These are phyloP conservation scores for Dasypolia templi DNA, from an alignment of 2,888 invertebrate genomes.

Conservation along the genomic window DNA sequence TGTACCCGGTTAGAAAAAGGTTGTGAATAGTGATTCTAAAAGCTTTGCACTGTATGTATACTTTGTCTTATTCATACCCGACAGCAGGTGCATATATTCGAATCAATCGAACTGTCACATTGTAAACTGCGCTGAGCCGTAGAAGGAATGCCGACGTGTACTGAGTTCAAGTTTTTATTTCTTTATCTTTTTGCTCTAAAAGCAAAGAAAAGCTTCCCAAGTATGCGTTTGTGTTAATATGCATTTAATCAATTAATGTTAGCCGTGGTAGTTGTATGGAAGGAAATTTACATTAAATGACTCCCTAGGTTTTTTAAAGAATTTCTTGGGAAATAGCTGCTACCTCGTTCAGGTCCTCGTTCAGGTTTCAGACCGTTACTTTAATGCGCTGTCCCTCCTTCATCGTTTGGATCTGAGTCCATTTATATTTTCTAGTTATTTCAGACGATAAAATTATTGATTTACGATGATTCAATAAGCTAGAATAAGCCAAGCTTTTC, in stretches of 20 bases:
- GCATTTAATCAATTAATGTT: constrained; percentile 59
- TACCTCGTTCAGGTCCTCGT: background rate
- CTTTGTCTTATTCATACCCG: constrained; percentile 39
- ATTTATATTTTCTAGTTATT: background rate
- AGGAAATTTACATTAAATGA: background rate
- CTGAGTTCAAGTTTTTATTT: constrained; percentile 42
- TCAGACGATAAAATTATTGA: background rate
- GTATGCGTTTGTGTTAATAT: constrained; percentile 46
- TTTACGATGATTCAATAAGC: background rate
- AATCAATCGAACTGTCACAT: constrained; percentile 56
- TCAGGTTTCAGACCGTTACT: background rate
- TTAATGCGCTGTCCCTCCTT: background rate
- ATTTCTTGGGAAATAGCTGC: background rate
- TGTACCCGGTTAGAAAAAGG: background rate
- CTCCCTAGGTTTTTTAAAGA: background rate
- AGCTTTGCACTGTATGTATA: background rate
- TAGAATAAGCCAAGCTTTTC: background rate
- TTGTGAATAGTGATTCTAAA: background rate
- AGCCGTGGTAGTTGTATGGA: constrained; percentile 3
- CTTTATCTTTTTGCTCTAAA: constrained; percentile 39
- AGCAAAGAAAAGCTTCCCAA: constrained; percentile 38
- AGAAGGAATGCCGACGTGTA: constrained; percentile 45
- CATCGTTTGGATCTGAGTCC: background rate
- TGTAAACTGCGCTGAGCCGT: constrained; percentile 45
- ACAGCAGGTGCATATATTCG: constrained; percentile 26